phyloP scores from a whole-genome alignment of 2,888 invertebrate species.

The Nesidiocoris tenuis region DNA sequence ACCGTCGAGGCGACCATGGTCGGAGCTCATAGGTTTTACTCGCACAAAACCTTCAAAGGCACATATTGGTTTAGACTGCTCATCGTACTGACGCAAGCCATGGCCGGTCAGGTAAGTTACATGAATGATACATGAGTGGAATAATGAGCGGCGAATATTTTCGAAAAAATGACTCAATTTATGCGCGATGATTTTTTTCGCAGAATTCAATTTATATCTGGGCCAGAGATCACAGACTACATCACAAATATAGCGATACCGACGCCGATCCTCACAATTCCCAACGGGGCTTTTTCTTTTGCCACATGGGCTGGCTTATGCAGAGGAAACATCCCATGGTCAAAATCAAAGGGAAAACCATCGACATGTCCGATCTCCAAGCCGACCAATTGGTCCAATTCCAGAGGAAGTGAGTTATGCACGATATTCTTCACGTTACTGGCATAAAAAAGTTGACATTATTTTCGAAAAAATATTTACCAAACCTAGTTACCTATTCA shows the following conservation, averaged over 20 bases:
- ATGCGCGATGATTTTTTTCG: neutral
- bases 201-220: constrained; percentile 63
- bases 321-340: constrained; percentile 75
- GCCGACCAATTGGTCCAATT: constrained; percentile 71
- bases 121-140: no score
- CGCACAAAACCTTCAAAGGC: constrained; percentile 30
- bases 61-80: constrained; percentile 22
- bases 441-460: no score
- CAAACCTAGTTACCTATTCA: no score
- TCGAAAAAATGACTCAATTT: no score
- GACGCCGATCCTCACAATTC: constrained; percentile 80
- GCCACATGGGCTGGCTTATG: constrained; percentile 85
- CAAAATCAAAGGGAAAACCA: constrained; percentile 63
- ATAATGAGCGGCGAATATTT: no score
- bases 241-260: constrained; percentile 74
- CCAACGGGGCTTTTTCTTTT: constrained; percentile 80
- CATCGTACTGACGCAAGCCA: neutral
- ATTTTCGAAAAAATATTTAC: no score
- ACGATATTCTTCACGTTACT: no score
- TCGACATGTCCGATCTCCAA: constrained; percentile 75
- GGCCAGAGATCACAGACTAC: constrained; percentile 78
- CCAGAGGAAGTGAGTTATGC: constrained; percentile 66
- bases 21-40: constrained; percentile 28
- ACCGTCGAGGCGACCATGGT: constrained; percentile 47
- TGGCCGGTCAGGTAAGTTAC: constrained; percentile 31